phyloP scores from a whole-genome alignment of 2,113 vertebrate genomes.

The Natator depressus region DNA sequence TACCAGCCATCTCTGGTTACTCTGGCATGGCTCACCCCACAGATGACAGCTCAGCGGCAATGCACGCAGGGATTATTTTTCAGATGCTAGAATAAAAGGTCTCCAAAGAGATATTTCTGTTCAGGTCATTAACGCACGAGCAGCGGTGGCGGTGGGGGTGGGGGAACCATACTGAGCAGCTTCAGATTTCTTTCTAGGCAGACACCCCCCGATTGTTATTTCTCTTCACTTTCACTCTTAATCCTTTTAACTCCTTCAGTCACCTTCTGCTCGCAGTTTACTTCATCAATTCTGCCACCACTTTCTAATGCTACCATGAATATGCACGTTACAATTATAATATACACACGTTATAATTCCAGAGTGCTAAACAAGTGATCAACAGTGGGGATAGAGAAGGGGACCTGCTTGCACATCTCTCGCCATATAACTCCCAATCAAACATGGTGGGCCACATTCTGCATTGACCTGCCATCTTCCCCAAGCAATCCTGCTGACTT shows the following conservation, averaged over 20 bases:
- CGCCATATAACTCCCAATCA: background rate
- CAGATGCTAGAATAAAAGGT: background rate
- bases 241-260: background rate
- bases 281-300: background rate
- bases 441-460: background rate
- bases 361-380: background rate
- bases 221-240: background rate
- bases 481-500: background rate
- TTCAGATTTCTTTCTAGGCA: background rate
- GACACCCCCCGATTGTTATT: too few species aligned
- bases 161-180: background rate
- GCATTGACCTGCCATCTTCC: background rate
- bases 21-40: background rate
- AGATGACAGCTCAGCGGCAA: background rate
- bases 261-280: background rate
- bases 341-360: background rate
- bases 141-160: too few species aligned
- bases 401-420: background rate
- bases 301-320: background rate
- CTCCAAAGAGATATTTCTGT: background rate
- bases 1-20: background rate
- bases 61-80: background rate
- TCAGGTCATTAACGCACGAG: background rate
- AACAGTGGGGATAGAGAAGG: background rate
- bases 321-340: background rate